Evolutionary conservation across 2,888 invertebrate species (phyloP).

Genomic region (Caenorhabditis doughertyi): DNA sequence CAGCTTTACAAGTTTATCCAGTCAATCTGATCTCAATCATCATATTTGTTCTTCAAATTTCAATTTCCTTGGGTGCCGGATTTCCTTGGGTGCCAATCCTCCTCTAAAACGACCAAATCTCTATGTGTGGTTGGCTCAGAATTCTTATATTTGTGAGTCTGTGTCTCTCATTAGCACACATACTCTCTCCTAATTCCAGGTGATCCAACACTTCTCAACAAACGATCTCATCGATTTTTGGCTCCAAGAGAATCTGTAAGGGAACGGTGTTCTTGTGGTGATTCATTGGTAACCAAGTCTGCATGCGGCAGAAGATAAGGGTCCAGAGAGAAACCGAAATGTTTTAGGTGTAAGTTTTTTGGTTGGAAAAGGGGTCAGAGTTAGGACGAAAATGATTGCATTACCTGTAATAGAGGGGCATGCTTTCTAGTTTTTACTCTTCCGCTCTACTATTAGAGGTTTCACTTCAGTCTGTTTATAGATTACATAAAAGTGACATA

Average conservation of each 20-base stretch:
- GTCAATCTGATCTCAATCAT: conserved; percentile 11
- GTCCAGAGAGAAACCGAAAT: conserved; percentile 12
- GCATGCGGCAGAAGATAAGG: conserved; percentile 30
- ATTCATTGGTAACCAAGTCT: conserved; percentile 29
- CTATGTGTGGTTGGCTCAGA: conserved; percentile 56
- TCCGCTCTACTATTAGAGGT: too few species aligned
- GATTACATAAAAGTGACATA: too few species aligned
- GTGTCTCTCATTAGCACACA: neutral
- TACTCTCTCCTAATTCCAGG: conserved; percentile 26
- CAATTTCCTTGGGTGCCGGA: neutral
- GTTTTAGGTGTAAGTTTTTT: conserved; percentile 42
- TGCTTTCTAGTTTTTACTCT: too few species aligned
- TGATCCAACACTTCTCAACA: conserved; percentile 48
- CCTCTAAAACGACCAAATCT: conserved; percentile 40
- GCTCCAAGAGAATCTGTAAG: conserved; percentile 9
- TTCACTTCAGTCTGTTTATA: too few species aligned
- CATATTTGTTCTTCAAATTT: neutral
- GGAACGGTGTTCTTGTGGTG: conserved; percentile 50
- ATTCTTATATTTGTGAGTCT: conserved; percentile 61
- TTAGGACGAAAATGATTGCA: too few species aligned
- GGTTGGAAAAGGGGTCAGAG: too few species aligned
- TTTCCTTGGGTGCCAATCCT: neutral
- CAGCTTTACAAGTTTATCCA: neutral
- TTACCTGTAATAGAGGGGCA: too few species aligned
- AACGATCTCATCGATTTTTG: conserved; percentile 34